Base-by-base conservation (phyloP, 2,888 invertebrate species). In the Ennomos fuscantarius region DNA sequence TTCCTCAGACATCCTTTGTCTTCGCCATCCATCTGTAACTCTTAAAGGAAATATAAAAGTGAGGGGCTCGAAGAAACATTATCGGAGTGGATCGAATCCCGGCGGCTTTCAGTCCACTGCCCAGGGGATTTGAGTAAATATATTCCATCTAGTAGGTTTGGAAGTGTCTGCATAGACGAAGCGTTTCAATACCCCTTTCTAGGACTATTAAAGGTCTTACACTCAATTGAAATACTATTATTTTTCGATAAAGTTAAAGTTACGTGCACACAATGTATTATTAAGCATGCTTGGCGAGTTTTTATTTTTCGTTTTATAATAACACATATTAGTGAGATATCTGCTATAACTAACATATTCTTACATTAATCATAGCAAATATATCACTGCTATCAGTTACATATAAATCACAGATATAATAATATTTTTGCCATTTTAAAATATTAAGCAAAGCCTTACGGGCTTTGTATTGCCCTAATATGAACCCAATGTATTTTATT, bases 21-120 rank as follows among this genome's bases (percentile, higher is more conserved):
- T 58, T 58, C 50, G 44, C 62, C 63, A 69, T 66, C 61, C 65
- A 64, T 72, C 68, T 67, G 65, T 64, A 66, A 68, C 57, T 67
- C 65, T 65, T 65, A 65, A 59, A 59, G 56, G 66, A 68, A 74
- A 76, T 79, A 78, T 74, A 78, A 79, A 81, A 74, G 69, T 67
- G 67, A 69, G 58, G 69, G 74, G 66, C 69, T 75, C 68, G 55
- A 59, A 66, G 66, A 69, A 74, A 74, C 77, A 81, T 81, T 79
- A 80, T 79, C 72, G 75, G 72, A 72, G 74, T 71, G 73, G 72
- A 78, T 74, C 73, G 73, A 72, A 75, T 74, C 74, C 71, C 68
- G 68, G 68, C 73, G 75, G 77, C 83, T 82, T 81, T 82, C 76
- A 78, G 73, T 65, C 62, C 55, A 56, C 60, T 61, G 72, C 82